These are phyloP conservation scores for Drosophila teissieri DNA, from an alignment of 1,140 invertebrate species.

Conservation along the genomic window DNA sequence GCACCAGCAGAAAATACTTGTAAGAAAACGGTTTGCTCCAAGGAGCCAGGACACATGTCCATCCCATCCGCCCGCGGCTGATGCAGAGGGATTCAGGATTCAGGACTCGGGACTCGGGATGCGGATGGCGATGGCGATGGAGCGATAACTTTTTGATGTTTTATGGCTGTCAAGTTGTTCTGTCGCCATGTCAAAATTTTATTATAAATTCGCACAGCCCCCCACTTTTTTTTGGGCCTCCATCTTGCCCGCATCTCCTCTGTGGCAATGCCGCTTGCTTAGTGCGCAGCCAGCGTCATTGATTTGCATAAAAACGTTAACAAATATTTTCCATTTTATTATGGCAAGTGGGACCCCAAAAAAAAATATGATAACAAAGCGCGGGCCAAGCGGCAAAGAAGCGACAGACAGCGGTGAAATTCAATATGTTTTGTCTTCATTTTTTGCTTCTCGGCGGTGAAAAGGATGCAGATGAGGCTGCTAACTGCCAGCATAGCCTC, in stretches of 20 bases:
- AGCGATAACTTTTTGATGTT: conserved; percentile 81
- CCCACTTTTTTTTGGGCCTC: neutral
- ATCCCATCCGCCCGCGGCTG: conserved; percentile 46
- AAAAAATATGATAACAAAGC: conserved; percentile 47
- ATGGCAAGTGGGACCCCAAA: conserved; percentile 38
- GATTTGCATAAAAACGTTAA: conserved; percentile 80
- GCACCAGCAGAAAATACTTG: conserved; percentile 5
- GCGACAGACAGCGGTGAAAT: conserved; percentile 52
- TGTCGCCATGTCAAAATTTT: conserved; percentile 72
- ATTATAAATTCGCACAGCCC: conserved; percentile 57
- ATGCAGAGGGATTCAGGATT: conserved; percentile 31
- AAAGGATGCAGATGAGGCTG: conserved; percentile 39
- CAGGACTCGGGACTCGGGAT: too few relatives aligned
- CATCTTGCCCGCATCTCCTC: neutral
- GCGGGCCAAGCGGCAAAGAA: conserved; percentile 19
- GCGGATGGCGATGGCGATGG: conserved; percentile 21
- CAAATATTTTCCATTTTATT: conserved; percentile 78
- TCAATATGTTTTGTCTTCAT: conserved; percentile 65
- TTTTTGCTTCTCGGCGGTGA: conserved; percentile 32
- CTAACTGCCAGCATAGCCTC: neutral
- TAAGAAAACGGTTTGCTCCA: conserved; percentile 47
- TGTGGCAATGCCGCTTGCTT: conserved; percentile 19
- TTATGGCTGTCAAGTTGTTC: conserved; percentile 81
- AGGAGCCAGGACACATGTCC: conserved; percentile 61
- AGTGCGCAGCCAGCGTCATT: conserved; percentile 44